Evolutionary conservation across 2,797 vertebrate genomes (phyloP).

Genomic region (Phrynocephalus vlangalii): DNA sequence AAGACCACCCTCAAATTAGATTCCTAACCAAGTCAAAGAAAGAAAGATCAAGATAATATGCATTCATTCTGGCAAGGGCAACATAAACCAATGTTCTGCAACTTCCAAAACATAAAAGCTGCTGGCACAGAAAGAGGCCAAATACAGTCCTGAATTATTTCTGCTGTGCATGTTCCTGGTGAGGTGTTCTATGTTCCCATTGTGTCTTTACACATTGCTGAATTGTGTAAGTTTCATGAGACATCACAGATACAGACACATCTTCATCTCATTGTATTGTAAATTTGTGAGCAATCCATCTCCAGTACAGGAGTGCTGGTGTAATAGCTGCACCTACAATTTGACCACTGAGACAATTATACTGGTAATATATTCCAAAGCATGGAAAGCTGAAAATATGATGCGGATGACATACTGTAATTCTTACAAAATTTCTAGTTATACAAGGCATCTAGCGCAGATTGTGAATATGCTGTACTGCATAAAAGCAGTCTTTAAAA

Average conservation of each 20-base stretch:
- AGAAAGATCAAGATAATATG: background rate
- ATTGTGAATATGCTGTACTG: background rate
- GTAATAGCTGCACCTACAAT: too few species aligned
- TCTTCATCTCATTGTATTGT: background rate
- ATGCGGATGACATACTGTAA: background rate
- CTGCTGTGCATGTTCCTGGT: background rate
- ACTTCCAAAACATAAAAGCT: background rate
- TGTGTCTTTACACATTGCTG: background rate
- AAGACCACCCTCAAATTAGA: background rate
- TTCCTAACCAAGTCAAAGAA: background rate
- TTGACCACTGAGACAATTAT: background rate
- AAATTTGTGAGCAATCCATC: background rate
- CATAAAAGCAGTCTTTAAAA: background rate
- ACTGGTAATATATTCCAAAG: background rate
- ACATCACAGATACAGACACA: background rate
- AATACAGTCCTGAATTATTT: background rate
- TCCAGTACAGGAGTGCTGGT: background rate
- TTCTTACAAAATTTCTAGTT: background rate
- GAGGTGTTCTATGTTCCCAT: background rate
- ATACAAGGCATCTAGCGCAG: background rate
- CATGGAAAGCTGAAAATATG: background rate
- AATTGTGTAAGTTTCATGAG: background rate
- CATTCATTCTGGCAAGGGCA: background rate
- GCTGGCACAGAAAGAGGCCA: background rate
- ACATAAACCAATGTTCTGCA: background rate